phyloP scores from a whole-genome alignment of 2,888 invertebrate species.

The Leuctra nigra region DNA sequence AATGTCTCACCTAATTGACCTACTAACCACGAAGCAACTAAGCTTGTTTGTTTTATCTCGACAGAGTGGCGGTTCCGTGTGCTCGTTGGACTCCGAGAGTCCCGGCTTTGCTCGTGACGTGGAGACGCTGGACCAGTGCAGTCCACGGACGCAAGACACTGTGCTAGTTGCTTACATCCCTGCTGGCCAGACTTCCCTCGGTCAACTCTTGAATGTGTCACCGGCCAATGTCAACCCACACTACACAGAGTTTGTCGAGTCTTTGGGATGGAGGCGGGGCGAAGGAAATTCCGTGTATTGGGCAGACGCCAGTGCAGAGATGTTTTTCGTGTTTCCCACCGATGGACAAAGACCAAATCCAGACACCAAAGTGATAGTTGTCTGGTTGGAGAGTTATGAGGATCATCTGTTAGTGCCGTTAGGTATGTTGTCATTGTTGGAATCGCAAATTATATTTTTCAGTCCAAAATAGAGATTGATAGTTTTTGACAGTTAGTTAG shows the following conservation, averaged over 20 bases:
- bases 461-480: background rate
- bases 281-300: conserved; percentile 58
- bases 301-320: conserved; percentile 91
- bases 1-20: too few relatives aligned
- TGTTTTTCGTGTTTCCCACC: conserved; percentile 89
- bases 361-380: conserved; percentile 76
- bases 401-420: conserved; percentile 85
- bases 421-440: conserved; percentile 44
- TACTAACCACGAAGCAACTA: too few relatives aligned
- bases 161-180: conserved; percentile 92
- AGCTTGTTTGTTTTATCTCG: too few relatives aligned
- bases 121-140: conserved; percentile 75
- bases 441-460: background rate
- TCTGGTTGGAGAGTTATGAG: conserved; percentile 95
- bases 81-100: conserved; percentile 62
- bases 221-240: conserved; percentile 43
- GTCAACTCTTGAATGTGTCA: conserved; percentile 36
- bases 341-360: background rate
- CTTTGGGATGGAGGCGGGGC: conserved; percentile 84
- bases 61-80: conserved; percentile 2
- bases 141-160: conserved; percentile 82
- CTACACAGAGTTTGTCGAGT: conserved; percentile 53
- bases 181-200: conserved; percentile 60
- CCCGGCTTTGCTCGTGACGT: conserved; percentile 73
- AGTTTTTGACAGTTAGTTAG: background rate